phyloP scores from a whole-genome alignment of 2,113 vertebrate genomes.

The Salvelinus fontinalis region DNA sequence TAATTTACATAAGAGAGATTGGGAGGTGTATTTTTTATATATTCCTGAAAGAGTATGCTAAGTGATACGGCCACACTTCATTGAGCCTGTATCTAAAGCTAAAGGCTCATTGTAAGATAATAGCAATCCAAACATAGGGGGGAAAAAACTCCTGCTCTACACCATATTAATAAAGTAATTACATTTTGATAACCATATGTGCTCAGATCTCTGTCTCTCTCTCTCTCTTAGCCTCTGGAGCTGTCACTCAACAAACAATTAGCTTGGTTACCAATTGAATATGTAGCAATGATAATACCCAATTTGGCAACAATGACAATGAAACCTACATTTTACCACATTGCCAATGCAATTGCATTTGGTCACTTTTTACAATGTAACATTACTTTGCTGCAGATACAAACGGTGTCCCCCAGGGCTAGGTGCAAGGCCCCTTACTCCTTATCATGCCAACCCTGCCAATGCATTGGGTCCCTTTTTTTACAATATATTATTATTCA shows the following conservation, averaged over 20 bases:
- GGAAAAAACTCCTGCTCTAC: conserved; percentile 36
- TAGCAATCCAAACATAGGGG: conserved; percentile 35
- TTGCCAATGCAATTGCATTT: no score
- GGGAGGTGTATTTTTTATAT: no score
- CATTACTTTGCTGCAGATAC: no score
- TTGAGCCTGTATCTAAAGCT: conserved; percentile 11
- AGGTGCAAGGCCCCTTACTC: no score
- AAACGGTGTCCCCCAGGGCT: no score
- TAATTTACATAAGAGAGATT: no score
- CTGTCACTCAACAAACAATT: conserved; percentile 6
- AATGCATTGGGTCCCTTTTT: neutral
- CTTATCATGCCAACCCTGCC: no score
- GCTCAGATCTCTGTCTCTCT: conserved; percentile 10
- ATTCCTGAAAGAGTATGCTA: conserved; percentile 14
- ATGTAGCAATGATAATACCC: no score
- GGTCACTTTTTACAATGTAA: no score
- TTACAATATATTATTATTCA: neutral
- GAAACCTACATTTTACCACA: no score
- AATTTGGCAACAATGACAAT: no score
- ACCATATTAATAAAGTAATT: conserved; percentile 58
- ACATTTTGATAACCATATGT: conserved; percentile 63
- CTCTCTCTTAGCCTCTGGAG: conserved; percentile 33
- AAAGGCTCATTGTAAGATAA: conserved; percentile 47
- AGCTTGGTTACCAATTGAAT: neutral
- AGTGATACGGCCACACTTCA: conserved; percentile 40